Conservation (phyloP, 2,888 invertebrate genomes). For the Galerucella calmariensis region DNA sequence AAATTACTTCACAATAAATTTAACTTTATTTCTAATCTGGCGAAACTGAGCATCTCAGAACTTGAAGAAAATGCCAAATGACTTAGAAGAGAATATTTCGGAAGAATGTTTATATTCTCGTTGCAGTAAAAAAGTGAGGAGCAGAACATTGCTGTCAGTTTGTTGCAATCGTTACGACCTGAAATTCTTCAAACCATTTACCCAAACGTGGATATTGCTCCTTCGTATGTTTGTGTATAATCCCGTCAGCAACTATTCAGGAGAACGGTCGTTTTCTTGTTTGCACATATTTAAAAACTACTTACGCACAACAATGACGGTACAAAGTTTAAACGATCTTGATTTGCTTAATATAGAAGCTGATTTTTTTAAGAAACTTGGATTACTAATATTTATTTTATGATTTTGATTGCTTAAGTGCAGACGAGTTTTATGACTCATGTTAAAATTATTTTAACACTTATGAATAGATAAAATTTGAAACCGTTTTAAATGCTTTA, state of each 20-base stretch:
- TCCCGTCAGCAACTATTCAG: background rate
- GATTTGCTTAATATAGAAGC: no score
- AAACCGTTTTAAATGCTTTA: no score
- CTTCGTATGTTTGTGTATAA: background rate
- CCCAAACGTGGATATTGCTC: background rate
- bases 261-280: background rate
- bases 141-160: background rate
- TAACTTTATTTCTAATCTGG: background rate
- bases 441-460: no score
- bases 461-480: no score
- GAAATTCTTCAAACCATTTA: background rate
- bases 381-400: no score
- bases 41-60: background rate
- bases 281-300: background rate
- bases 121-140: background rate
- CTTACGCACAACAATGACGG: background rate
- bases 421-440: no score
- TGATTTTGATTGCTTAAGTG: no score
- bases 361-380: no score
- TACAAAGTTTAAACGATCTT: background rate
- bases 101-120: background rate
- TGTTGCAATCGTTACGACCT: no score
- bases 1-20: background rate
- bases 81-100: background rate
- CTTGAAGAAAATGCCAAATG: background rate